phyloP scores from a whole-genome alignment of 2,113 vertebrate genomes.

The Labrus mixtus region DNA sequence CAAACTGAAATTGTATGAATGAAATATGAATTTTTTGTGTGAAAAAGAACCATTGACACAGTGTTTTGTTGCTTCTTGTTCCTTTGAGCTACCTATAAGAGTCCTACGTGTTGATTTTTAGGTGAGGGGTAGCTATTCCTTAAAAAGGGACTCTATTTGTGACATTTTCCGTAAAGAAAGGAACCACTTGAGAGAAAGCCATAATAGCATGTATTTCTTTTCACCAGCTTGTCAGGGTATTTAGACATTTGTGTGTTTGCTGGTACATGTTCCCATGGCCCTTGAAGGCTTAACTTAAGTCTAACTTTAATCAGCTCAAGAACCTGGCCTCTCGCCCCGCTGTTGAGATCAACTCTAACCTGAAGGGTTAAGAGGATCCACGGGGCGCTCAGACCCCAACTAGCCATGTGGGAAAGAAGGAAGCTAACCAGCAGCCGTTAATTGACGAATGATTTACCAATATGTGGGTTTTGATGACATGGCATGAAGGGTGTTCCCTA shows the following conservation, averaged over 20 bases:
- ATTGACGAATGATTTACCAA: neutral
- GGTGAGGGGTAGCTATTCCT: neutral
- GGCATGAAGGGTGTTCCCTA: neutral
- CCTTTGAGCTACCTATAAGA: neutral
- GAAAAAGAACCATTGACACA: neutral
- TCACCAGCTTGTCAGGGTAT: constrained; percentile 20
- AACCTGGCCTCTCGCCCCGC: constrained; percentile 52
- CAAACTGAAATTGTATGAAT: neutral
- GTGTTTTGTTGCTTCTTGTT: neutral
- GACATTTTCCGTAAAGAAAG: neutral
- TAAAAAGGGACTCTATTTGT: neutral
- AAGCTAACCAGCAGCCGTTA: neutral
- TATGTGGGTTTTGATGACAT: neutral
- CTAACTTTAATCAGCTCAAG: constrained; percentile 78
- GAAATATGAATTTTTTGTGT: neutral
- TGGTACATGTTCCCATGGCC: constrained; percentile 52
- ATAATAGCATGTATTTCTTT: neutral
- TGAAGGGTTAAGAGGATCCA: constrained; percentile 69
- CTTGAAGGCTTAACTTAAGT: constrained; percentile 59
- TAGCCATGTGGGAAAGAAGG: neutral
- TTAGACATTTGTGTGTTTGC: constrained; percentile 33
- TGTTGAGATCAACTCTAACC: constrained; percentile 56
- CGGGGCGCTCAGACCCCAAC: constrained; percentile 29
- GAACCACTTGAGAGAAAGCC: neutral
- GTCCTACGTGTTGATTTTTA: neutral